Evolutionary conservation across 2,888 invertebrate species (phyloP).

Genomic region (Linyphia triangularis): DNA sequence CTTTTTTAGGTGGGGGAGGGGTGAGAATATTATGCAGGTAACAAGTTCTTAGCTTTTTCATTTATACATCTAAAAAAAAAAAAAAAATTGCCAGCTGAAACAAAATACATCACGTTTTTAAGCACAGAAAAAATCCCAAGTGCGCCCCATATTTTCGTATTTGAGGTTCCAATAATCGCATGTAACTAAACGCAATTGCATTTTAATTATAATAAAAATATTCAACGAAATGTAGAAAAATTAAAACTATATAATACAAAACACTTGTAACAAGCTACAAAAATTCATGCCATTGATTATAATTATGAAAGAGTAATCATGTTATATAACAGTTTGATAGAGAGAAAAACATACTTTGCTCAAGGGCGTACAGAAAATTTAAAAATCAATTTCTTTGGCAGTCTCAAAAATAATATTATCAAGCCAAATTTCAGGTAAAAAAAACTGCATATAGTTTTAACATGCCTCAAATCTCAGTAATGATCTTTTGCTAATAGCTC

Average conservation of each 20-base stretch:
- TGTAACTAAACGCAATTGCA: too few species aligned
- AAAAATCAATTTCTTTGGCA: constrained; percentile 7
- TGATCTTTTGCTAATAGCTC: neutral
- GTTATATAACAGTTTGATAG: constrained; percentile 54
- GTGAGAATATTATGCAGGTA: too few species aligned
- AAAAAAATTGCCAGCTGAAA: too few species aligned
- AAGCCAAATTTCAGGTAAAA: neutral
- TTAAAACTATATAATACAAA: too few species aligned
- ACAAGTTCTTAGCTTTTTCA: too few species aligned
- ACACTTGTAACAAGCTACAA: too few species aligned
- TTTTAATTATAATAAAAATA: too few species aligned
- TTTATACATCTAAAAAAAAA: too few species aligned
- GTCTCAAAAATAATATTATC: neutral
- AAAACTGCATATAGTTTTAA: neutral
- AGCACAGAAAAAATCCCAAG: neutral
- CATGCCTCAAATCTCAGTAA: neutral
- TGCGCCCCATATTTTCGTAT: neutral
- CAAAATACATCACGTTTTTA: neutral
- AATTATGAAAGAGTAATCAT: neutral
- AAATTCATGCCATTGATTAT: neutral
- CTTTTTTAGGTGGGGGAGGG: too few species aligned
- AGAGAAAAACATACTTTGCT: constrained; percentile 51
- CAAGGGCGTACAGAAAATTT: constrained; percentile 64
- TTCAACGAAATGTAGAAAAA: too few species aligned
- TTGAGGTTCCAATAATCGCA: too few species aligned